Percentiles rank a stretch among this genome's conserved stretches.
Conservation (phyloP, 2,888 invertebrate species). For the Aleiodes leptofemur region DNA sequence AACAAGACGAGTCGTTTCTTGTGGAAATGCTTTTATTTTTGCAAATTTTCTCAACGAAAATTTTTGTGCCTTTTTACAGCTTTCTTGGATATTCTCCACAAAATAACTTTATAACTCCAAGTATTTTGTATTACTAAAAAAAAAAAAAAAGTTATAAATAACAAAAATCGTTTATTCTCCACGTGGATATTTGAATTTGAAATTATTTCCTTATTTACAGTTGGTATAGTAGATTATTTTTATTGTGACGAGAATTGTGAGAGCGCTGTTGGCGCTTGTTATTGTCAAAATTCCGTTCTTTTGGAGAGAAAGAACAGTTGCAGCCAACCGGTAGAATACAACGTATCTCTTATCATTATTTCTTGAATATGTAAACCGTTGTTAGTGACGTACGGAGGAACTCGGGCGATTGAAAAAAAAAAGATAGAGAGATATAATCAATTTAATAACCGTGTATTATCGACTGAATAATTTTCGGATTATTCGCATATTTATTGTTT, state of each 20-base stretch:
- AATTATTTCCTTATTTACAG: background rate
- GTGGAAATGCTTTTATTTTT: too few relatives aligned
- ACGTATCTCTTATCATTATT: background rate
- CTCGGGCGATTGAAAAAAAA: background rate
- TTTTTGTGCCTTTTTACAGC: too few relatives aligned
- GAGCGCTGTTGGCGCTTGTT: background rate
- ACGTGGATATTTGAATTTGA: too few relatives aligned
- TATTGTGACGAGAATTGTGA: too few relatives aligned
- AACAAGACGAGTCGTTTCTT: too few relatives aligned
- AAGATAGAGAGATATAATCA: background rate
- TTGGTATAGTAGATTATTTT: background rate
- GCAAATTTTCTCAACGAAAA: too few relatives aligned
- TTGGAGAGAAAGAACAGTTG: background rate
- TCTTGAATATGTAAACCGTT: constrained; percentile 1
- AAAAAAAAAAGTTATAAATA: too few relatives aligned
- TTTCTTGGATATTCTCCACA: too few relatives aligned
- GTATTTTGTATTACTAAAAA: too few relatives aligned
- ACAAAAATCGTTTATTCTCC: too few relatives aligned
- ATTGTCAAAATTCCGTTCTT: too few relatives aligned
- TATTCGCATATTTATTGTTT: background rate
- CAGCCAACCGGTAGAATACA: constrained; percentile 1
- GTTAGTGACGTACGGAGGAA: background rate
- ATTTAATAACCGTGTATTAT: background rate
- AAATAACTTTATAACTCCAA: too few relatives aligned
- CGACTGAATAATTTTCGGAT: background rate